Evolutionary conservation across 64 coral and sea anemone genomes (phyloP).

Genomic region (Montipora capricornis): DNA sequence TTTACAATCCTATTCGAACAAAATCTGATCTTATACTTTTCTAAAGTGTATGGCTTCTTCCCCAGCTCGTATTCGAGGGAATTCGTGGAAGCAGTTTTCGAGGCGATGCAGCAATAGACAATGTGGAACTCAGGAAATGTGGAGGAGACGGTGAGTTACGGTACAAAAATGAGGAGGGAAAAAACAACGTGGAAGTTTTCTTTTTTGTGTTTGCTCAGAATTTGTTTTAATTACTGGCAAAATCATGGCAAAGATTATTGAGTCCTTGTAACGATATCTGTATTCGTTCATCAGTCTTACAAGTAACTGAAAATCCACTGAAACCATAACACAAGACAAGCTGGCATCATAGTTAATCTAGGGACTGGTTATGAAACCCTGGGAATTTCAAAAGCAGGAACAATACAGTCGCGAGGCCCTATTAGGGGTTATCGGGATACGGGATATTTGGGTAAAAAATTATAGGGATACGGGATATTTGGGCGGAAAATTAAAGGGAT

Average conservation of each 20-base stretch:
- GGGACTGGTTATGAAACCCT: no score
- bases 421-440: no score
- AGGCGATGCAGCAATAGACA: constrained; percentile 3
- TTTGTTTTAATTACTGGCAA: background rate
- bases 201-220: background rate
- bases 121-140: background rate
- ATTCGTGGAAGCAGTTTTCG: background rate
- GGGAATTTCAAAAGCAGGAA: no score
- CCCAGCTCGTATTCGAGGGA: constrained; percentile 11
- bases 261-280: background rate
- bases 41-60: background rate
- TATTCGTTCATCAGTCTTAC: no score
- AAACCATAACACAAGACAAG: background rate
- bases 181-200: background rate
- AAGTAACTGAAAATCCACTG: no score
- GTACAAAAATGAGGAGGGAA: background rate
- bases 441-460: no score
- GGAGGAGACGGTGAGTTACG: background rate
- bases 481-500: no score
- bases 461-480: no score
- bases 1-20: background rate
- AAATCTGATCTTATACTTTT: background rate
- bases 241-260: background rate
- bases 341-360: background rate
- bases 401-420: no score